Percentiles rank a stretch among this genome's conserved stretches.
phyloP scores from a whole-genome alignment of 2,888 invertebrate genomes.

The Ramazzottius varieornatus region DNA sequence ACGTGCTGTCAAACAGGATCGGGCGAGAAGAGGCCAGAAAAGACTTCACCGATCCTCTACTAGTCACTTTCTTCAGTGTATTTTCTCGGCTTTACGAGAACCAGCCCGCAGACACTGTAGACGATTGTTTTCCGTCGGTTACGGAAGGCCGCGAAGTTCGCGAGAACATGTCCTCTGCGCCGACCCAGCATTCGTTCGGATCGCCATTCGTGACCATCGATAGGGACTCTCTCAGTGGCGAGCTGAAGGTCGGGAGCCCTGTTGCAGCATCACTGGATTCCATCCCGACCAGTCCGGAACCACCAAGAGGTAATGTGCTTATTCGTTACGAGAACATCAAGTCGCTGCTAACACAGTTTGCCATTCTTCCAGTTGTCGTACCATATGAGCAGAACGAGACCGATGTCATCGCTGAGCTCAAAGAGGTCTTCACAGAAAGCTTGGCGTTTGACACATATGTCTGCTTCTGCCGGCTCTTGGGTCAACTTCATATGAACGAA shows the following conservation, averaged over 20 bases:
- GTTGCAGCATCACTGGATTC: neutral
- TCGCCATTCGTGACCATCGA: neutral
- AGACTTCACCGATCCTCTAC: neutral
- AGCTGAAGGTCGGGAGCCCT: neutral
- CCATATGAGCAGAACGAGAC: neutral
- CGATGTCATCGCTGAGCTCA: slow-evolving; percentile 47
- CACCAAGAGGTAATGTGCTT: no score
- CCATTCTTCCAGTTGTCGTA: neutral
- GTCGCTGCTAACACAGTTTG: no score
- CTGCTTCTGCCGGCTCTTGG: slow-evolving; percentile 25
- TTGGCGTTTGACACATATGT: slow-evolving; percentile 54
- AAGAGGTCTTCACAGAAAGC: slow-evolving; percentile 51
- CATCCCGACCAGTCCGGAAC: neutral
- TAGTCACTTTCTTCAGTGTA: neutral
- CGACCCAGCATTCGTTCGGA: no score
- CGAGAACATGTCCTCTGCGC: no score
- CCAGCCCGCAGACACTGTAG: no score
- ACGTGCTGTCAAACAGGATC: slow-evolving; percentile 32
- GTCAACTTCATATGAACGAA: slow-evolving; percentile 12
- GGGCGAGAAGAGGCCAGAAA: slow-evolving; percentile 27
- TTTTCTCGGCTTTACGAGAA: neutral
- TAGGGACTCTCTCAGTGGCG: neutral
- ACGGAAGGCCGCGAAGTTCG: no score
- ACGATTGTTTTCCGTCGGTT: no score
- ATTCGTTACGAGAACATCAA: no score